Evolutionary conservation across 2,797 vertebrate genomes (phyloP).

Genomic region (Geotrypetes seraphini): DNA sequence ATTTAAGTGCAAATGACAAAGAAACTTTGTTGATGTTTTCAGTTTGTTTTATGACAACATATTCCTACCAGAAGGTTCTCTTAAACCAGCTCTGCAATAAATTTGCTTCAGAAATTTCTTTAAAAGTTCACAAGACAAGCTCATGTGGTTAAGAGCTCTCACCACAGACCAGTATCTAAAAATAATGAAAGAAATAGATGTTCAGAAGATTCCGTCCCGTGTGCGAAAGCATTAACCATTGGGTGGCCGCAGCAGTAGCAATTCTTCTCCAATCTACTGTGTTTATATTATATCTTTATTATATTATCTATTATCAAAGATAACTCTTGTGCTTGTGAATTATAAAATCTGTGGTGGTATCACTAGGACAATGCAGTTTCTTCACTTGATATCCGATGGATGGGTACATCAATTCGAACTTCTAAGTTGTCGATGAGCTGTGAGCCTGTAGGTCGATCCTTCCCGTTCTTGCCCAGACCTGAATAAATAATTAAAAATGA

Average conservation of each 20-base stretch:
- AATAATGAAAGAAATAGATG: no score
- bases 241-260: neutral
- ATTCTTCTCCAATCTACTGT: neutral
- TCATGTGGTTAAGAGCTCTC: no score
- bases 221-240: neutral
- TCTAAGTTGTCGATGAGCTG: neutral
- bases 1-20: no score
- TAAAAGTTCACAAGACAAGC: no score
- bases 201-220: neutral
- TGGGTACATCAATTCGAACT: neutral
- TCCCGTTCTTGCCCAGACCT: constrained; percentile 29
- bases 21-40: no score
- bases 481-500: no score
- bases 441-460: constrained; percentile 24
- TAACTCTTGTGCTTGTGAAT: neutral
- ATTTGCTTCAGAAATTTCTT: no score
- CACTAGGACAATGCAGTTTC: constrained; percentile 18
- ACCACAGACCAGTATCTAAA: no score
- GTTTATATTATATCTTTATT: neutral
- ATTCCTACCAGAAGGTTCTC: no score
- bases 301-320: neutral
- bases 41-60: no score
- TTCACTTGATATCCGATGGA: neutral
- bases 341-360: neutral
- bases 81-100: no score